Base-by-base conservation (phyloP, 2,888 invertebrate genomes). In the Carabus problematicus region DNA sequence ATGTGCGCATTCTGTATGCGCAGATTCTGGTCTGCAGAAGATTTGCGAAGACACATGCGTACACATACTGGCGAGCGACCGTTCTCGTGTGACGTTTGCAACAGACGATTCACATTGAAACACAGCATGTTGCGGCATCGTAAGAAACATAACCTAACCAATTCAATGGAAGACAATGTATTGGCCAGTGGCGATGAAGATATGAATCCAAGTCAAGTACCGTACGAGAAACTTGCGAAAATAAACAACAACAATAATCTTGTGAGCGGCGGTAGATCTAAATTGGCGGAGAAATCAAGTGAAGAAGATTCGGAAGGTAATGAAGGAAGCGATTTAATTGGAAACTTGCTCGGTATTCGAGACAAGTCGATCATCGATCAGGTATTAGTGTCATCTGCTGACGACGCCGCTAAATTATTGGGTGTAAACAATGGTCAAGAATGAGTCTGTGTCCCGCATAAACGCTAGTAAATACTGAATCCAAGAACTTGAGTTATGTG, bases 21-120 rank as follows among this genome's bases (percentile, higher is more conserved):
- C 71, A 89, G 95, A 56, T 97, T 97, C 83, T 96, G 95, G 95
- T 96, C 96, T 0, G 93, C 95, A 0, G 96, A 97, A 79, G 97
- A 97, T 80, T 84, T 97, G 4, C 87, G 96, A 0, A 88, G 96
- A 0, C 97, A 97, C 81, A 96, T 97, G 94, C 85, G 95, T 16
- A 96, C 95, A 0, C 97, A 97, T 80, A 93, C 94, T 0, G 95
- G 95, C 0, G 96, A 96, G 78, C 84, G 95, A 1, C 96, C 96
- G 0, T 97, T 95, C 80, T 92, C 93, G 70, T 97, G 96, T 79
- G 94, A 95, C 80, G 89, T 95, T 52, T 97, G 97, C 81, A 84
- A 91, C 43, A 87, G 95, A 6, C 88, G 93, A 72, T 97, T 97
- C 83, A 96, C 96, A 0, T 83, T 97, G 56, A 97, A 97, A 78